phyloP scores from a whole-genome alignment of 2,113 vertebrate genomes.

The Pelusios castaneus region DNA sequence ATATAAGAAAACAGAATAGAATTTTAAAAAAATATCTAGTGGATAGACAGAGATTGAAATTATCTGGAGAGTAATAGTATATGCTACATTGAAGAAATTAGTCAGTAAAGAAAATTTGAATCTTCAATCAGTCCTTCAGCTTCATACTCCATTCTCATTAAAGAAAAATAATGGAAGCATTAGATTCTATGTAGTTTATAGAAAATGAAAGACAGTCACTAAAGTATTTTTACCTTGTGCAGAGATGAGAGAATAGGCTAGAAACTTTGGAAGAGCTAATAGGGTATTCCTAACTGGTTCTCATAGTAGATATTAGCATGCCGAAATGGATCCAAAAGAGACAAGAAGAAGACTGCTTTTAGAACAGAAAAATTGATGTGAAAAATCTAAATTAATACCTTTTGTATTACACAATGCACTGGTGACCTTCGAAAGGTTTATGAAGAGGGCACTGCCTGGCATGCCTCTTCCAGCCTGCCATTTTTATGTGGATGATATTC shows the following conservation, averaged over 20 bases:
- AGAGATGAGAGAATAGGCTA: neutral
- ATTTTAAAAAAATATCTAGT: slow-evolving; percentile 8
- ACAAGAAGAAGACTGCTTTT: neutral
- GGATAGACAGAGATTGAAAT: neutral
- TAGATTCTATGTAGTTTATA: neutral
- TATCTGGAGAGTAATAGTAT: neutral
- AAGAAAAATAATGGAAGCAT: neutral
- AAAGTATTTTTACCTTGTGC: neutral
- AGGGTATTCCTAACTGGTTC: neutral
- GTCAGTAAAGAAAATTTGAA: neutral
- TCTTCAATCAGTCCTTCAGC: neutral
- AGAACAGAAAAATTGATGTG: neutral
- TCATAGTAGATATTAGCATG: neutral
- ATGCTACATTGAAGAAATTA: neutral
- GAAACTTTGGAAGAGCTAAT: neutral
- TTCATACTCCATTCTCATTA: neutral
- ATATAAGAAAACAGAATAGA: slow-evolving; percentile 3
- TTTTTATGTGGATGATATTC: neutral
- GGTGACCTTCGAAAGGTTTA: neutral
- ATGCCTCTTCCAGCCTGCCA: neutral
- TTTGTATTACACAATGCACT: neutral
- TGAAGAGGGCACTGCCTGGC: neutral
- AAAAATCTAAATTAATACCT: neutral
- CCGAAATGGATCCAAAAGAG: neutral
- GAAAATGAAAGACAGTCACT: neutral